Evolutionary conservation across 1,140 invertebrate genomes (phyloP), one percentile per base, ranked within the genome.

Genomic region (Aphelinus atriplicis): DNA sequence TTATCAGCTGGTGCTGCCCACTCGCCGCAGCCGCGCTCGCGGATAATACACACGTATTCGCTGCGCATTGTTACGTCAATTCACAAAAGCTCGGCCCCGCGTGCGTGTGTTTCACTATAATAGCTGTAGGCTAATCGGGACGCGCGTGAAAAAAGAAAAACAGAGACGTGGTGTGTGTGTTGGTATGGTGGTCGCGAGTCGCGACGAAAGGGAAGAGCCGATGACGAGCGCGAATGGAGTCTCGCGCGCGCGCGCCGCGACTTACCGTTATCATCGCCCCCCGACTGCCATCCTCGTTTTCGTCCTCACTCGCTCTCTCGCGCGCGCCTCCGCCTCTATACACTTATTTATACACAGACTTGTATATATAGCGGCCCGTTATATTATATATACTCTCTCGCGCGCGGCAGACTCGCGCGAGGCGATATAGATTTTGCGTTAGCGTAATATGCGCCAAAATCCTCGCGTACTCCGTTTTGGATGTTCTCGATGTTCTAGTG

Each of bases 201-300:
- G 26, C 47, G 64, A 45, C 42, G 50, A 55, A 66, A 43, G 48
- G 48, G 43, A 6, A 7, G 43, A 43, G 61, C 1, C 65, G 42
- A 42, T 3, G 65, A 43, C 42, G 51, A 46, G 9, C 26, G 26
- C 26, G 26, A 26, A 26, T 26, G 26, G 26, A 26, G 26, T 26
- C 26, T 26, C 26, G 26, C 26, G 65, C 26, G 65, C 26, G 47
- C 0, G 50, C n/a, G n/a, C 63, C 63, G 64, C 4, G 3, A 50
- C 10, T 57, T 70, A 64, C 73, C 73, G 73, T 75, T 74, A 70
- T 63, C 65, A 26, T 26, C 56, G 64, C 10, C 73, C 60, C 66
- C 46, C 46, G 57, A 47, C 50, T 58, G 67, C 61, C 65, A 68
- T 57, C 47, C 73, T 75, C 73, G 57, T 75, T 75, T 75, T 75